Evolutionary conservation across 2,113 vertebrate species (phyloP).

Genomic region (Pseudopipra pipra): DNA sequence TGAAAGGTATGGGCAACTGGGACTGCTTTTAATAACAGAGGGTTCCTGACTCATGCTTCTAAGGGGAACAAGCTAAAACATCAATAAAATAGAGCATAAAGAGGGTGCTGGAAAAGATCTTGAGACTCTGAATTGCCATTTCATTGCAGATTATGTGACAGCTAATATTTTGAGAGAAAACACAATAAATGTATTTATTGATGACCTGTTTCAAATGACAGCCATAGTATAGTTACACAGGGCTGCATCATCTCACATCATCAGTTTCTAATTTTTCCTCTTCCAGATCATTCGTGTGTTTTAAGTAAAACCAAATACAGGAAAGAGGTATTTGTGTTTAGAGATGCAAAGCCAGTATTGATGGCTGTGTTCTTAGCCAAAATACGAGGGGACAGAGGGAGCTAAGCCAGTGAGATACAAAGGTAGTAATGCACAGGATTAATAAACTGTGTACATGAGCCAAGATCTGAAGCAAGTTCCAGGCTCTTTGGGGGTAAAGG

Average conservation of each 20-base stretch:
- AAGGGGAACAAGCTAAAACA: slow-evolving; percentile 14
- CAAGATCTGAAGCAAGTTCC: background rate
- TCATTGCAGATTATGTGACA: slow-evolving; percentile 27
- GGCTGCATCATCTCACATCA: background rate
- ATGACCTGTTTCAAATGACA: background rate
- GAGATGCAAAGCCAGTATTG: background rate
- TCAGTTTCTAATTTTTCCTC: background rate
- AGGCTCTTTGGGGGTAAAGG: background rate
- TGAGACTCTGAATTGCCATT: slow-evolving; percentile 34
- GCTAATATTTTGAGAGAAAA: slow-evolving; percentile 14
- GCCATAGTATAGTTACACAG: background rate
- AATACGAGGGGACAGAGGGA: background rate
- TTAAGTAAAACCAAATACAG: background rate
- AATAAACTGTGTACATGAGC: background rate
- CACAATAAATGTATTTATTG: slow-evolving; percentile 3
- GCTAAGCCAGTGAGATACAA: background rate
- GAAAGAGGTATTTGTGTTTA: background rate
- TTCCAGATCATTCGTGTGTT: background rate
- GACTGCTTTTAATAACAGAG: slow-evolving; percentile 73
- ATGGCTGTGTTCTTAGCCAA: background rate
- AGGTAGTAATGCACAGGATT: background rate
- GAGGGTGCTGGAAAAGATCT: background rate
- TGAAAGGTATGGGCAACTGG: slow-evolving; percentile 70
- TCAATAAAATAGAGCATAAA: slow-evolving; percentile 57
- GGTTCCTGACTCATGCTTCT: slow-evolving; percentile 63